A percentile compares a stretch with the other conserved stretches of the same genome.
Evolutionary conservation across 1,140 invertebrate species (phyloP).

Genomic region (Drosophila ficusphila): DNA sequence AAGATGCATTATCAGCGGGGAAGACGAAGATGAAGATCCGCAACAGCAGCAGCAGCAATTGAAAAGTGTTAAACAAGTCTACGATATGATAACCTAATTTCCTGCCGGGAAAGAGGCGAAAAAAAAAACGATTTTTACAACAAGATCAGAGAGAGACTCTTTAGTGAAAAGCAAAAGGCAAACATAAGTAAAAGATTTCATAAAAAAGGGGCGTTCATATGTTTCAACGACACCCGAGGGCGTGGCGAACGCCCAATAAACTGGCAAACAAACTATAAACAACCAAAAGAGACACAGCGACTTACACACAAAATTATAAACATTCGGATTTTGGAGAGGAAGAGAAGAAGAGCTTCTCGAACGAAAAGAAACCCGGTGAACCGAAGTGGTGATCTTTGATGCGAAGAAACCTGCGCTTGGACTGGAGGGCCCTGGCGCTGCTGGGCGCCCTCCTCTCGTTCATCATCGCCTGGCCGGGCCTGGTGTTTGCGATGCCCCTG

Average conservation of each 20-base stretch:
- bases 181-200: constrained; percentile 53
- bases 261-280: constrained; percentile 38
- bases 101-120: constrained; percentile 40
- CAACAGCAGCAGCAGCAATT: constrained; percentile 66
- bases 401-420: constrained; percentile 82
- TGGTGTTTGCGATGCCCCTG: constrained; percentile 75
- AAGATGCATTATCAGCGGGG: constrained; percentile 83
- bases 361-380: constrained; percentile 44
- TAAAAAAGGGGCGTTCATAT: constrained; percentile 63
- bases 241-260: constrained; percentile 55
- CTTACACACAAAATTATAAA: constrained; percentile 22
- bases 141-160: constrained; percentile 26
- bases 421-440: constrained; percentile 84
- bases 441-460: constrained; percentile 84
- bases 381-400: constrained; percentile 77
- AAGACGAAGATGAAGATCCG: constrained; percentile 83
- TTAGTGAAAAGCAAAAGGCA: constrained; percentile 17
- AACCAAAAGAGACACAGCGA: constrained; percentile 23
- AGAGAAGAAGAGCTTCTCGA: constrained; percentile 10
- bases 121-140: constrained; percentile 9
- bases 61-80: constrained; percentile 78
- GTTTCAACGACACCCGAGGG: constrained; percentile 69
- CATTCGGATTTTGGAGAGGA: constrained; percentile 6
- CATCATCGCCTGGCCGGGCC: constrained; percentile 70
- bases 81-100: constrained; percentile 83